Conservation (phyloP, 2,797 vertebrate species). For the Mormyrus hasselquistii region DNA sequence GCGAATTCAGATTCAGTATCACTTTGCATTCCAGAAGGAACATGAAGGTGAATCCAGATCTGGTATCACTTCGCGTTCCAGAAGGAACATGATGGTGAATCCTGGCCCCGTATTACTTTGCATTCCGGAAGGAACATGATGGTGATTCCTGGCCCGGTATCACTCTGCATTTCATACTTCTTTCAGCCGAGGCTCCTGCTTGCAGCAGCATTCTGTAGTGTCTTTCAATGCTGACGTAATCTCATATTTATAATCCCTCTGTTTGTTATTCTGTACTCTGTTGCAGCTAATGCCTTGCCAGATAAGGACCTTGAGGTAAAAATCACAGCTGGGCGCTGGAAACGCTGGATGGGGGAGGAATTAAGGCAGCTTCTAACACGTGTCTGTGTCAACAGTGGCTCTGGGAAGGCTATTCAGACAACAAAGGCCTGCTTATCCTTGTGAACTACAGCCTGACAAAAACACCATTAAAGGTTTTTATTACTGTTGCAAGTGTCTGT, state of each 20-base stretch:
- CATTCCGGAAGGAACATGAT: not conserved
- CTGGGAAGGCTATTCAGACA: not conserved
- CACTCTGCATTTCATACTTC: not conserved
- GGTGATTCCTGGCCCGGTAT: not conserved
- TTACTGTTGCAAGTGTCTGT: not conserved
- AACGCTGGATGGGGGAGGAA: not conserved
- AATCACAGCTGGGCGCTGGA: not conserved
- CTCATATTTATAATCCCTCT: constrained; percentile 10
- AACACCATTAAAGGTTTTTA: not conserved
- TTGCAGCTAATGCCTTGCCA: not conserved
- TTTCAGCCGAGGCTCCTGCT: not conserved
- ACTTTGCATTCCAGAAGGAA: not conserved
- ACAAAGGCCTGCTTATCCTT: not conserved
- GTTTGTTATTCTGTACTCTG: not conserved
- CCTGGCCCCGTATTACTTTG: not conserved
- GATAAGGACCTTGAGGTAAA: constrained; percentile 11
- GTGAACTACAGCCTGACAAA: not conserved
- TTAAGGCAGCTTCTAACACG: not conserved
- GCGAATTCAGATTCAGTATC: not conserved
- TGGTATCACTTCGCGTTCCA: not conserved
- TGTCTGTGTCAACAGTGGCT: not conserved
- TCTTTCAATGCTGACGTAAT: not conserved
- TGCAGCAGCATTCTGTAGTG: not conserved
- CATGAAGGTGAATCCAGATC: not conserved
- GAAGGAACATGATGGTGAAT: not conserved